Evolutionary conservation across 2,113 vertebrate genomes (phyloP), one percentile per base, ranked within the genome.

Genomic region (Nothocercus nigrocapillus): DNA sequence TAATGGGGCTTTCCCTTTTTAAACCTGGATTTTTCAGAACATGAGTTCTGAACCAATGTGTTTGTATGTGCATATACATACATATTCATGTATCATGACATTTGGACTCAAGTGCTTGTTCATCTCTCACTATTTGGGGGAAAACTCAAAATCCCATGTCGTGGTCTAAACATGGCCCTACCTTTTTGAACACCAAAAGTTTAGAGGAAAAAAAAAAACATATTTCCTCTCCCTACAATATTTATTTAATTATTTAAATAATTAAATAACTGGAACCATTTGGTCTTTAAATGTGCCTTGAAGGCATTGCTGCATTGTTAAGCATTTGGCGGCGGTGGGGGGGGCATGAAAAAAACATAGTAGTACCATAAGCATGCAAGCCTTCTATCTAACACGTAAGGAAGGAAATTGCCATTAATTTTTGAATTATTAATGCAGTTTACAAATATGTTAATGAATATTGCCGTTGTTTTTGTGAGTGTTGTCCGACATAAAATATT

Each of bases 401-500:
- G 77, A 82, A 81, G 36, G 36, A 49, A 77, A 69, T 70, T 87
- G 56, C 42, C 56, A 68, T 90, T 86, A 42, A 32, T 79, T 62
- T 93, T n/a, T 53, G 77, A 94, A 63, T 69, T 36, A 27, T 63
- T 70, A 79, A 75, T 89, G 9, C 21, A 28, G 45, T 85, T 94
- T 92, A 68, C 38, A 2, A 91, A 18, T 87, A 36, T 89, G 49
- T 94, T 87, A 62, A 54, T 94, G 72, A 95, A 90, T 97, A 47
- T 95, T 97, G 84, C 62, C 69, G 51, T 91, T 96, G 93, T 96
- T 95, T 2, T 59, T 97, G 49, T 91, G 42, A 96, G 86, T 85
- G 47, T 82, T 97, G 76, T 96, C 90, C 95, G 9, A 96, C 88
- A 84, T 96, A 96, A 97, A 97, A 96, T 94, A 95, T 97, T 93